Percentiles rank a stretch among this genome's conserved stretches.
These are phyloP conservation scores for Toxotes jaculatrix DNA, from an alignment of 2,113 vertebrate genomes.

Conservation along the genomic window DNA sequence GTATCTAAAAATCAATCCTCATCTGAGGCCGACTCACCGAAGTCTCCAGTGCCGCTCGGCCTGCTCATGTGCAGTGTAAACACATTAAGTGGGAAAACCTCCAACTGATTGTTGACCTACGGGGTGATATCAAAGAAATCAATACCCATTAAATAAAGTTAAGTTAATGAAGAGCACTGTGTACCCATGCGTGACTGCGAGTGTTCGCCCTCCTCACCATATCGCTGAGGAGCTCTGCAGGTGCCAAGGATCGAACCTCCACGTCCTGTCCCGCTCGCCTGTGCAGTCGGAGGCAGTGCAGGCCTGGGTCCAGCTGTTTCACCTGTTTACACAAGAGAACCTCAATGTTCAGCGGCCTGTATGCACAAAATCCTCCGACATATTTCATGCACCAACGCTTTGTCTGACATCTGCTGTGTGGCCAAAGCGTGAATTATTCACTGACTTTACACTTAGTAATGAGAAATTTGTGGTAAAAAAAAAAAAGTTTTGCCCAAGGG, in stretches of 20 bases:
- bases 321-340: slow-evolving; percentile 80
- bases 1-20: not conserved
- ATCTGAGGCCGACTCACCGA: slow-evolving; percentile 85
- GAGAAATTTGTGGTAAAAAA: slow-evolving; percentile 33
- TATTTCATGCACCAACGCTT: slow-evolving; percentile 48
- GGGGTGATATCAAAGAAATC: slow-evolving; percentile 52
- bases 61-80: slow-evolving; percentile 88
- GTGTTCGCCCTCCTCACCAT: slow-evolving; percentile 81
- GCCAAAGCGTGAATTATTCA: slow-evolving; percentile 68
- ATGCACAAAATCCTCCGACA: slow-evolving; percentile 32
- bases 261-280: slow-evolving; percentile 76
- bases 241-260: slow-evolving; percentile 79
- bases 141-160: slow-evolving; percentile 23
- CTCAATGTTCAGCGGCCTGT: slow-evolving; percentile 45
- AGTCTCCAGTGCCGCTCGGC: slow-evolving; percentile 84
- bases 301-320: slow-evolving; percentile 88
- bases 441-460: slow-evolving; percentile 48
- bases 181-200: not conserved
- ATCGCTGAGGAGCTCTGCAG: slow-evolving; percentile 83
- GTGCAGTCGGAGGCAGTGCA: slow-evolving; percentile 87
- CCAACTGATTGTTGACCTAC: slow-evolving; percentile 90
- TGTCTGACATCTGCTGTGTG: slow-evolving; percentile 56
- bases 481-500: slow-evolving; percentile 25
- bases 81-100: slow-evolving; percentile 87
- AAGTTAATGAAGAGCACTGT: not conserved